Evolutionary conservation across 2,888 invertebrate species (phyloP).

Genomic region (Drosophila multiciliata): DNA sequence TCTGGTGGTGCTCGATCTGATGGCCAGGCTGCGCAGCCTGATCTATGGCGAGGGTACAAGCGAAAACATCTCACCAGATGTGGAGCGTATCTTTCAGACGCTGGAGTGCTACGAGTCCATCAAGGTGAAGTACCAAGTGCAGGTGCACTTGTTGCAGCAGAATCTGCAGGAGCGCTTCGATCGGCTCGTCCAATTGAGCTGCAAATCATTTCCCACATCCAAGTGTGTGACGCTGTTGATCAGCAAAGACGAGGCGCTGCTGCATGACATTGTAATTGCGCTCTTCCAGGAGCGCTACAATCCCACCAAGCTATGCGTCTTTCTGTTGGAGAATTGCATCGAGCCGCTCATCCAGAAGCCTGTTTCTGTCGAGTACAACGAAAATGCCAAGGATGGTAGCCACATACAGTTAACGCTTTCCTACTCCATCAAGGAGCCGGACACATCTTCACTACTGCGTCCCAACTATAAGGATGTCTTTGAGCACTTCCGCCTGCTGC

Average conservation of each 20-base stretch:
- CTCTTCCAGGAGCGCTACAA: constrained; percentile 83
- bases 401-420: constrained; percentile 80
- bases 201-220: constrained; percentile 83
- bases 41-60: constrained; percentile 64
- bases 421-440: constrained; percentile 78
- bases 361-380: constrained; percentile 79
- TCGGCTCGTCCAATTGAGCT: constrained; percentile 80
- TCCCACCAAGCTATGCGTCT: constrained; percentile 82
- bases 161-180: constrained; percentile 84
- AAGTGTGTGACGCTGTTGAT: constrained; percentile 82
- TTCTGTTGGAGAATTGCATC: constrained; percentile 83
- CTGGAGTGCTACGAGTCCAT: constrained; percentile 83
- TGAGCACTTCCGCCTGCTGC: constrained; percentile 72
- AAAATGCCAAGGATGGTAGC: constrained; percentile 64
- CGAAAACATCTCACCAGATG: constrained; percentile 58
- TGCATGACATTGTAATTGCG: constrained; percentile 82
- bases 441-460: constrained; percentile 60
- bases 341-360: constrained; percentile 83
- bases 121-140: constrained; percentile 82
- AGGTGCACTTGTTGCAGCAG: constrained; percentile 81
- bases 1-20: constrained; percentile 76
- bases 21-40: constrained; percentile 78
- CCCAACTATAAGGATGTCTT: constrained; percentile 84
- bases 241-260: constrained; percentile 77
- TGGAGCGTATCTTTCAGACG: constrained; percentile 78